These are phyloP conservation scores for Zootoca vivipara DNA, from an alignment of 2,113 vertebrate genomes.

Conservation along the genomic window DNA sequence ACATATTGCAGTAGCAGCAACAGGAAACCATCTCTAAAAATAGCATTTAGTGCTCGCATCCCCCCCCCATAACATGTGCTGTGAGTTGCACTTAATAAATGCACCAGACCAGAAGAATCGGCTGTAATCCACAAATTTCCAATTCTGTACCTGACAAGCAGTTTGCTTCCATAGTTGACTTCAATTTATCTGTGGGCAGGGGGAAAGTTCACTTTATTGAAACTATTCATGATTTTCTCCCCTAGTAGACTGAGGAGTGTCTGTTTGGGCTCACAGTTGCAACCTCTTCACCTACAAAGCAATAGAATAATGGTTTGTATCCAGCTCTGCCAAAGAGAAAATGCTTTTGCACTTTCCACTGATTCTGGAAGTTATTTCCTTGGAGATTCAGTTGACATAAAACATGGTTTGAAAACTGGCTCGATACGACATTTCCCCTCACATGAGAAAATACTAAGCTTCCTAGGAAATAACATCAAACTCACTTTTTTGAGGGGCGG, in stretches of 20 bases:
- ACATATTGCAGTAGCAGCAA: constrained; percentile 17
- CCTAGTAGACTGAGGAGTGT: constrained; percentile 20
- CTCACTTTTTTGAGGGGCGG: neutral
- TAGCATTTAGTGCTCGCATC: constrained; percentile 31
- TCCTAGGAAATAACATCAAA: constrained; percentile 37
- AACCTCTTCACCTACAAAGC: constrained; percentile 48
- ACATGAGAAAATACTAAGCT: constrained; percentile 37
- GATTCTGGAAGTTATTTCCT: constrained; percentile 61
- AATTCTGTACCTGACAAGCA: constrained; percentile 15
- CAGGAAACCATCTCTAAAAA: constrained; percentile 57
- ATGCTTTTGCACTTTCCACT: constrained; percentile 37
- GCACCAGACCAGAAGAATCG: neutral
- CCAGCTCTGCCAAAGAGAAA: constrained; percentile 38
- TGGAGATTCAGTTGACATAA: constrained; percentile 45
- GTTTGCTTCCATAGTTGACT: neutral
- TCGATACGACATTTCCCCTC: constrained; percentile 5
- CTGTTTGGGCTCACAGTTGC: neutral
- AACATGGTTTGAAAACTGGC: constrained; percentile 42
- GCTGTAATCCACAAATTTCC: constrained; percentile 4
- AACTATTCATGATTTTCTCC: constrained; percentile 3
- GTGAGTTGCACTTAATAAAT: constrained; percentile 26
- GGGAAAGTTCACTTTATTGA: constrained; percentile 31
- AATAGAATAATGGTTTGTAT: constrained; percentile 43
- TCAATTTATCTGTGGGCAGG: constrained; percentile 47
- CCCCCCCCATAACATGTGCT: constrained; percentile 17